A percentile compares a stretch with the other conserved stretches of the same genome.
Conservation (phyloP, 2,113 vertebrate genomes). For the Salvelinus namaycush region DNA sequence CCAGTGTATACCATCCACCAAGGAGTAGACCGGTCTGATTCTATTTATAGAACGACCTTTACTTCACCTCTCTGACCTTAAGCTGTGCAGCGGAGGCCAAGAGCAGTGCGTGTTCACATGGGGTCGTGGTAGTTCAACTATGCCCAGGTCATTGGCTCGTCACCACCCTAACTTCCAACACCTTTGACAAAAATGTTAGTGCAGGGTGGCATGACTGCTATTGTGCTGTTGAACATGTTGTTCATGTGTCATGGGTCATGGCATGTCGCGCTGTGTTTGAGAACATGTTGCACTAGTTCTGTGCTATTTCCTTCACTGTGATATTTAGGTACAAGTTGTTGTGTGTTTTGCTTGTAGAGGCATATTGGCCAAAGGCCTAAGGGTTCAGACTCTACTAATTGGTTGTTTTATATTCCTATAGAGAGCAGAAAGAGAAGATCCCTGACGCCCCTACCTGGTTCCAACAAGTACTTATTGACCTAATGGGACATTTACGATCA, state of each 20-base stretch:
- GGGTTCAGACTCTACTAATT: too few relatives aligned
- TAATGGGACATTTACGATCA: too few relatives aligned
- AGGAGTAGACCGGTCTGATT: slow-evolving; percentile 9
- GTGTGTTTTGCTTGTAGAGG: too few relatives aligned
- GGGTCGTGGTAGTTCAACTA: slow-evolving; percentile 51
- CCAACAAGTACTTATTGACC: too few relatives aligned
- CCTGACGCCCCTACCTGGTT: too few relatives aligned
- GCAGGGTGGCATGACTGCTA: slow-evolving; percentile 4
- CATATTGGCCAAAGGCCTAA: too few relatives aligned
- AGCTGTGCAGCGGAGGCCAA: slow-evolving; percentile 38
- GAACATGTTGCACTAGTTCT: not conserved
- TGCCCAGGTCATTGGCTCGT: slow-evolving; percentile 28
- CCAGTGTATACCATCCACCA: not conserved
- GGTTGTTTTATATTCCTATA: too few relatives aligned
- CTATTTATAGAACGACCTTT: slow-evolving; percentile 71
- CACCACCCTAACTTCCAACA: slow-evolving; percentile 24
- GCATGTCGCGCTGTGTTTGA: not conserved
- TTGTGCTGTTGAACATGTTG: not conserved
- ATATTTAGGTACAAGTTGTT: too few relatives aligned
- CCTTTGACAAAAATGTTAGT: not conserved
- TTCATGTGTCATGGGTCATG: not conserved
- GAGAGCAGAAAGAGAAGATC: too few relatives aligned
- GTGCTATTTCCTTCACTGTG: too few relatives aligned
- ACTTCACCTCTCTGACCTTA: slow-evolving; percentile 67
- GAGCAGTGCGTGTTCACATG: slow-evolving; percentile 30